Conservation (phyloP, 1,140 invertebrate genomes). For the Heliothis virescens region DNA sequence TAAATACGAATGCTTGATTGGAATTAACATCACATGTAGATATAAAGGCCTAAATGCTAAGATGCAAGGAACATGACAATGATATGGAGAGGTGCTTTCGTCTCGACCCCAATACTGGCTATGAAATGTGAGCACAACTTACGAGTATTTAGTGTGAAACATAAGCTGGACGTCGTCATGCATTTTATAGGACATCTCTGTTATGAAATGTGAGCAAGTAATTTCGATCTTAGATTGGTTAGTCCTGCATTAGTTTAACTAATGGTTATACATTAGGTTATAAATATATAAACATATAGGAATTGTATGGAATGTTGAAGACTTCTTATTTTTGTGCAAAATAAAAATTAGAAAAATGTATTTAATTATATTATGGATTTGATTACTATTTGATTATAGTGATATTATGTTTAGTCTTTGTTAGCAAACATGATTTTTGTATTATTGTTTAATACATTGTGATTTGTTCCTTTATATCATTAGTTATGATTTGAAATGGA, state of each 20-base stretch:
- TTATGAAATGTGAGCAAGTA: slow-evolving; percentile 50
- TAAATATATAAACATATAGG: slow-evolving; percentile 59
- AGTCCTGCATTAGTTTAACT: slow-evolving; percentile 66
- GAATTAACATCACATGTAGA: slow-evolving; percentile 36
- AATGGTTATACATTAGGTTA: slow-evolving; percentile 63
- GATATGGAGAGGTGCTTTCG: slow-evolving; percentile 26
- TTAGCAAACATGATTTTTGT: slow-evolving; percentile 64
- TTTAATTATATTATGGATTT: slow-evolving; percentile 68
- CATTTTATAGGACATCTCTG: slow-evolving; percentile 60
- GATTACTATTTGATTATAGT: slow-evolving; percentile 72
- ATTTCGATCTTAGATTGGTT: slow-evolving; percentile 59
- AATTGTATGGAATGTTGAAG: slow-evolving; percentile 72
- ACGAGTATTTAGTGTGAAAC: slow-evolving; percentile 47
- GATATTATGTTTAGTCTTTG: slow-evolving; percentile 71
- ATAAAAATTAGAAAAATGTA: slow-evolving; percentile 62
- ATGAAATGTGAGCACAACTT: slow-evolving; percentile 31
- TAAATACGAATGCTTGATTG: slow-evolving; percentile 13
- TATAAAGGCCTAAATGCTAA: slow-evolving; percentile 46
- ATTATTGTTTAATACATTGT: slow-evolving; percentile 65
- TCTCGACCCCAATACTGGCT: slow-evolving; percentile 35
- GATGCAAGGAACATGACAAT: slow-evolving; percentile 45
- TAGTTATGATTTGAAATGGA: slow-evolving; percentile 63
- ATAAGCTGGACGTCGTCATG: slow-evolving; percentile 46
- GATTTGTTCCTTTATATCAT: slow-evolving; percentile 76
- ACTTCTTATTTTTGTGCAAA: slow-evolving; percentile 70